Evolutionary conservation across 2,888 invertebrate species (phyloP), one percentile per base, ranked within the genome.

Genomic region (Lobophora halterata): DNA sequence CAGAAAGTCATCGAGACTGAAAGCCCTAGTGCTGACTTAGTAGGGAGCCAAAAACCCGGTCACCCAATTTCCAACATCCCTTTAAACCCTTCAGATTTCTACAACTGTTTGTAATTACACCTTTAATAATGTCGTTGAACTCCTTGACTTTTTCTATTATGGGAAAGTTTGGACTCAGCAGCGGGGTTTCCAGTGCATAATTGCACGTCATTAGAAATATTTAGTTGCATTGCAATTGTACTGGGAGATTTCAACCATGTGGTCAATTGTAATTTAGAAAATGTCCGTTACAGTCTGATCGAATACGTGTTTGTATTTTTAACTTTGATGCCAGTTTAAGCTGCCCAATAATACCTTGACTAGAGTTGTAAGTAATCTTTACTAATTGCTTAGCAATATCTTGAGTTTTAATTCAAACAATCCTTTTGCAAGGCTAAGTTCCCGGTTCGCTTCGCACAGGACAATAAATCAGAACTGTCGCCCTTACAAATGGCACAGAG

Each of bases 31-130:
- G n/a, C n/a, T n/a, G 59, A 60, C 71, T 38, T 58, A 52, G 66
- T 64, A 71, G 79, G 86, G 87, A 79, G 73, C 69, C 72, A 60
- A 60, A 69, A 76, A 76, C 68, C 59, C 71, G 81, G 83, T 83
- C 77, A 80, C 81, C 80, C 73, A 79, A 79, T 77, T 81, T 68
- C 79, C 79, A 65, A 69, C 67, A 68, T 75, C 74, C 79, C 78
- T 76, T 58, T 55, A 37, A 52, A 51, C 74, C 79, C 78, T 76
- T 58, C 55, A 37, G 52, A 51, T 57, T 66, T 64, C 62, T 69
- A 62, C 63, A 58, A 64, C 61, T 58, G 52, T 63, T 58, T 68
- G 62, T 83, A 86, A 87, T 86, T 86, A 83, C 72, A 77, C 76
- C 75, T 79, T 74, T 67, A 42, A 63, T 55, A 62, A 68, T 75